These are phyloP conservation scores for Glareola pratincola DNA, from an alignment of 2,113 vertebrate species.

Conservation along the genomic window DNA sequence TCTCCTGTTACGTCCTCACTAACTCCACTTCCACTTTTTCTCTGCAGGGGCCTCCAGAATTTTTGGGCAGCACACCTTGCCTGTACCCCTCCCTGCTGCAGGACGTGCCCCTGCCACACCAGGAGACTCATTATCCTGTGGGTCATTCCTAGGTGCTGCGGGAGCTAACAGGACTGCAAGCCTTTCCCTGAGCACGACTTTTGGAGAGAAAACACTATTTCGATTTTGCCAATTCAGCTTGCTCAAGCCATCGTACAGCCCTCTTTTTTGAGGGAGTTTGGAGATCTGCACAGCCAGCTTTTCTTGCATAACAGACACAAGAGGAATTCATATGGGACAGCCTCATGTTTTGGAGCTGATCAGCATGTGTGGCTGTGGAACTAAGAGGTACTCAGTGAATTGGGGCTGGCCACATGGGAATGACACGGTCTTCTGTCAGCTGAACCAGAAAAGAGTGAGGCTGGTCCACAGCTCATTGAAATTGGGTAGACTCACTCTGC, in stretches of 20 bases:
- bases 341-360: background rate
- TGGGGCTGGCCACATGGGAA: background rate
- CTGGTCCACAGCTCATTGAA: background rate
- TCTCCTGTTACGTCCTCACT: background rate
- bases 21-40: background rate
- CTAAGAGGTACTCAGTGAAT: background rate
- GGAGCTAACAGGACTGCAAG: background rate
- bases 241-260: background rate
- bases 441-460: background rate
- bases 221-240: background rate
- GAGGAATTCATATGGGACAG: background rate
- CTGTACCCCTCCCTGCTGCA: background rate
- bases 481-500: background rate
- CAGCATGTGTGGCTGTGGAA: background rate
- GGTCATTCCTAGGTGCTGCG: background rate
- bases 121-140: background rate
- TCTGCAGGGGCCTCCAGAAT: background rate
- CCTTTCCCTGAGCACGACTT: background rate
- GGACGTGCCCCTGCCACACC: background rate
- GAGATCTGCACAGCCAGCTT: background rate
- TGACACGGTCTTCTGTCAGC: background rate
- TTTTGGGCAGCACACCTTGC: background rate
- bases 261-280: background rate
- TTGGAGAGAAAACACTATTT: background rate
- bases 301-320: background rate